These are phyloP conservation scores for roundworm (Caenorhabditis elegans) DNA, from an alignment of 1,140 invertebrate genomes.

Conservation along the genomic window DNA sequence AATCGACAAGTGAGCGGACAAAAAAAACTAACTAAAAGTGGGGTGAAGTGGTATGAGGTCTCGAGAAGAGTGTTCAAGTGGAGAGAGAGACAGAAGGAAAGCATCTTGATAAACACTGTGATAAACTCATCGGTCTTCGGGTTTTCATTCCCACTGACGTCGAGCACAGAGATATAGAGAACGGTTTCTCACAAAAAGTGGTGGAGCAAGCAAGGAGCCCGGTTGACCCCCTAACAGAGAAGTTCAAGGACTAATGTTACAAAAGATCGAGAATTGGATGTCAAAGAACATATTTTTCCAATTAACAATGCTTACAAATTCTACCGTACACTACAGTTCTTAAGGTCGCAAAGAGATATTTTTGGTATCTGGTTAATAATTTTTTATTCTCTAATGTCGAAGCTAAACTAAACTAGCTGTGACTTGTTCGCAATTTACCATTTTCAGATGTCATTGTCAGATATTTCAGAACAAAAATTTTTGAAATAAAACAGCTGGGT, in stretches of 20 bases:
- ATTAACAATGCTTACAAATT: no score
- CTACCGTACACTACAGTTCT: no score
- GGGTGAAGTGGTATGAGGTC: slow-evolving; percentile 36
- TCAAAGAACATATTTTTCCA: no score
- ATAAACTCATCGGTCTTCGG: slow-evolving; percentile 6
- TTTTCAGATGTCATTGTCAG: no score
- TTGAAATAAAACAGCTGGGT: no score
- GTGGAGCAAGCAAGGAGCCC: background rate
- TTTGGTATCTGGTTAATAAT: no score
- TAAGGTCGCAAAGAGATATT: no score
- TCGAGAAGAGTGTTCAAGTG: slow-evolving; percentile 26
- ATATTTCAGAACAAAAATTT: no score
- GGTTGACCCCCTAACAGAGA: background rate
- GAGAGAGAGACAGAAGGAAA: background rate
- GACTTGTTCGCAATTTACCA: no score
- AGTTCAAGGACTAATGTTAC: background rate
- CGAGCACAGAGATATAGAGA: background rate
- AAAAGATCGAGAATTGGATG: no score
- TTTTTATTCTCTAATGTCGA: no score
- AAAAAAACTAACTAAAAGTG: slow-evolving; percentile 34
- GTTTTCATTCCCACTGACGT: background rate
- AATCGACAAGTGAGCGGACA: background rate
- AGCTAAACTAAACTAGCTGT: no score
- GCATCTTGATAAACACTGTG: slow-evolving; percentile 24
- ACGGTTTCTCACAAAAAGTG: background rate